These are phyloP conservation scores for Brachyopa scutellaris DNA, from an alignment of 2,888 invertebrate species.

Conservation along the genomic window DNA sequence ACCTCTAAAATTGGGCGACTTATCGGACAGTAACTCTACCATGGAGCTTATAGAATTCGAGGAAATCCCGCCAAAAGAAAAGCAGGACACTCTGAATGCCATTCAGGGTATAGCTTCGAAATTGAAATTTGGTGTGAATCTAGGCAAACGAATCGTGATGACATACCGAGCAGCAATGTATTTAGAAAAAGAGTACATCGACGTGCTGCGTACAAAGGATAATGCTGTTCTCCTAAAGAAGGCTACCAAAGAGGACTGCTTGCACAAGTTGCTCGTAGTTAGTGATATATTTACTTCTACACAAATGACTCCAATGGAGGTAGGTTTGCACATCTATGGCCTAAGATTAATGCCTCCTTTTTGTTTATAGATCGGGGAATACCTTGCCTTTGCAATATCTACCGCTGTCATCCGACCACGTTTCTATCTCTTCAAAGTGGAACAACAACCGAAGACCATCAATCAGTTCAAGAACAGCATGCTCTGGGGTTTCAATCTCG, in stretches of 20 bases:
- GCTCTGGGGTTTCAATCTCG: conserved; percentile 83
- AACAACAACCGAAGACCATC: conserved; percentile 75
- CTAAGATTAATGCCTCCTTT: too few relatives aligned
- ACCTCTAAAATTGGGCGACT: conserved; percentile 73
- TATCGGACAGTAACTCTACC: conserved; percentile 78
- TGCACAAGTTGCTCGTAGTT: conserved; percentile 84
- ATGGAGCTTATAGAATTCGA: conserved; percentile 78
- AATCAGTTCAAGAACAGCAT: conserved; percentile 77
- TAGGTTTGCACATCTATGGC: conserved; percentile 67
- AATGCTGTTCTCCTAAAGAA: conserved; percentile 83
- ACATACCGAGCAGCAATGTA: conserved; percentile 84
- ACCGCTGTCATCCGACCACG: conserved; percentile 82
- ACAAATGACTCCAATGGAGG: conserved; percentile 83
- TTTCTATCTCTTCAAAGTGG: conserved; percentile 80
- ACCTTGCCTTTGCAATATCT: conserved; percentile 84
- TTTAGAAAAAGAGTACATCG: conserved; percentile 84
- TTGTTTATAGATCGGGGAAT: conserved; percentile 82
- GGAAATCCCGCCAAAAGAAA: conserved; percentile 80
- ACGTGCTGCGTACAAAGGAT: conserved; percentile 83
- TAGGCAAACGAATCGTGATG: conserved; percentile 83
- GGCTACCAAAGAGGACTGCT: conserved; percentile 83
- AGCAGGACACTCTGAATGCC: conserved; percentile 80
- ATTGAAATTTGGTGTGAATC: conserved; percentile 83
- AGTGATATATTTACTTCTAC: conserved; percentile 84
- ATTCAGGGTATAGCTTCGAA: conserved; percentile 83